Evolutionary conservation across 2,888 invertebrate genomes (phyloP).

Genomic region (Pterobdella sp.): DNA sequence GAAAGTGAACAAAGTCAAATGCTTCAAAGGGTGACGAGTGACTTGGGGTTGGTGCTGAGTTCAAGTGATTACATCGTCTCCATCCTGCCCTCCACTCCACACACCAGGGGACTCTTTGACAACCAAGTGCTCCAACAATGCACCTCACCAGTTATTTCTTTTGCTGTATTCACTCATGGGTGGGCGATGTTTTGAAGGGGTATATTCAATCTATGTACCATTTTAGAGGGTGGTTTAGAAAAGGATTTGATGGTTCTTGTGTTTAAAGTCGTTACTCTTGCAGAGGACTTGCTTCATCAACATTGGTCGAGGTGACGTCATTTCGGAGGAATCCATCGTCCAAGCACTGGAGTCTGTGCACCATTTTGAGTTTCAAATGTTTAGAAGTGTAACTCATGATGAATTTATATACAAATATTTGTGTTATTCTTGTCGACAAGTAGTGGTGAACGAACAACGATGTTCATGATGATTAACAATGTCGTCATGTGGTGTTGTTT

Average conservation of each 20-base stretch:
- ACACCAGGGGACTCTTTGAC: slow-evolving; percentile 55
- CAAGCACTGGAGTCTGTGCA: slow-evolving; percentile 54
- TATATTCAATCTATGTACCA: too few species aligned
- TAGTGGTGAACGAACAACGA: too few species aligned
- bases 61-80: slow-evolving; percentile 57
- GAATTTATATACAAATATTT: too few species aligned
- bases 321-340: slow-evolving; percentile 55
- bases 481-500: too few species aligned
- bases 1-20: too few species aligned
- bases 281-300: slow-evolving; percentile 57
- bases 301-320: slow-evolving; percentile 58
- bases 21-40: slow-evolving; percentile 23
- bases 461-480: too few species aligned
- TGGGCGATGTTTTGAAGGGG: slow-evolving; percentile 17
- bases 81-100: slow-evolving; percentile 55
- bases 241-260: too few species aligned
- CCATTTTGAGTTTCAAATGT: too few species aligned
- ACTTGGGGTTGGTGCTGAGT: slow-evolving; percentile 45
- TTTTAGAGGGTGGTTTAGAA: too few species aligned
- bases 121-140: slow-evolving; percentile 50
- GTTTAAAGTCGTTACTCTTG: too few species aligned
- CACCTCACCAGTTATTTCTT: neutral
- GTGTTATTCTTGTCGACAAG: too few species aligned
- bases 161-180: neutral
- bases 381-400: too few species aligned